phyloP scores from a whole-genome alignment of 2,113 vertebrate genomes.

The Hystrix brachyura region DNA sequence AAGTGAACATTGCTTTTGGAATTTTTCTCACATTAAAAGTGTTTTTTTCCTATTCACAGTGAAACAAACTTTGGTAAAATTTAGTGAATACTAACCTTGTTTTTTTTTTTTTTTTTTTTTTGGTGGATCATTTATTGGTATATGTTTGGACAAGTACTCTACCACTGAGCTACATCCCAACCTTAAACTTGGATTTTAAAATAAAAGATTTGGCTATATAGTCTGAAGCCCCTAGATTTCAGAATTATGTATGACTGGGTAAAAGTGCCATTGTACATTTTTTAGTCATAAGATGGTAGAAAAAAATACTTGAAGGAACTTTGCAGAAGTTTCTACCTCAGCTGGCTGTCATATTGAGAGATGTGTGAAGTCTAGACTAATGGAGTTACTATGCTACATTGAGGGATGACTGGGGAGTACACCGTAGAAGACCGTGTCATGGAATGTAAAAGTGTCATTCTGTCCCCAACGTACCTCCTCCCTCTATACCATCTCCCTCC shows the following conservation, averaged over 20 bases:
- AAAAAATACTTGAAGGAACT: slow-evolving; percentile 9
- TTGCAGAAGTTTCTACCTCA: neutral
- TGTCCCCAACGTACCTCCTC: neutral
- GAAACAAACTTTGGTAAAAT: slow-evolving; percentile 52
- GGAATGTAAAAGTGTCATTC: neutral
- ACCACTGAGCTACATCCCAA: neutral
- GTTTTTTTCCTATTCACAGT: slow-evolving; percentile 44
- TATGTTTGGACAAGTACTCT: neutral
- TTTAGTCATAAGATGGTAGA: slow-evolving; percentile 23
- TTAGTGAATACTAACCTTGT: slow-evolving; percentile 20
- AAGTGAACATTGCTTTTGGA: slow-evolving; percentile 34
- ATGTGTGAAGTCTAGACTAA: neutral
- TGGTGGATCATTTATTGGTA: too few relatives aligned
- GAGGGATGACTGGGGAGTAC: neutral
- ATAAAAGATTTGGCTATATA: slow-evolving; percentile 42
- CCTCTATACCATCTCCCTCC: accelerated
- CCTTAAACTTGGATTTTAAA: neutral
- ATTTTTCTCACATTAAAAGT: slow-evolving; percentile 24
- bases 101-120: slow-evolving; percentile 3
- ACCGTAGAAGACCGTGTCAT: neutral
- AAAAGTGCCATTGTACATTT: neutral
- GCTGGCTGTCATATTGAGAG: neutral
- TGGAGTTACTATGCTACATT: neutral
- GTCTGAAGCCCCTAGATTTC: slow-evolving; percentile 39
- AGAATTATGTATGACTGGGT: slow-evolving; percentile 14